Evolutionary conservation across 2,797 vertebrate genomes (phyloP).

Genomic region (Gorsachius magnificus): DNA sequence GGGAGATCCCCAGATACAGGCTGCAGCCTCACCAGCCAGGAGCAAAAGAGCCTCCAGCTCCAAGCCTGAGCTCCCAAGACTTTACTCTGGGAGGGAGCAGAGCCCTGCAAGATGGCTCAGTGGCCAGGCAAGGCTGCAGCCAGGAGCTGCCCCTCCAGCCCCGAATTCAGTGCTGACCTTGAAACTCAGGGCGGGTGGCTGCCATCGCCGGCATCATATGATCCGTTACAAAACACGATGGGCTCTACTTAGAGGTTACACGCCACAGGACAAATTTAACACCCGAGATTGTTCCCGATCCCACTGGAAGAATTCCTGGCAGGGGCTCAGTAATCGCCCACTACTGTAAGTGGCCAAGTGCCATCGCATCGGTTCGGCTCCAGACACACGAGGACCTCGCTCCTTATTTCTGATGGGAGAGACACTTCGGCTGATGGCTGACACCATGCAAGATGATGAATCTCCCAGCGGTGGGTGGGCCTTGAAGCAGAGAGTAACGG

Average conservation of each 20-base stretch:
- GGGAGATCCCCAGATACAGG: rapidly evolving
- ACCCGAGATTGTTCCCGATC: conserved; percentile 2
- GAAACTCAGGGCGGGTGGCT: not conserved
- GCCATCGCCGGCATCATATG: conserved; percentile 5
- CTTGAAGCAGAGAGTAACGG: not conserved
- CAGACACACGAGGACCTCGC: not conserved
- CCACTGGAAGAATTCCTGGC: conserved; percentile 59
- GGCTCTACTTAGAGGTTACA: conserved; percentile 37
- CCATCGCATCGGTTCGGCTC: not conserved
- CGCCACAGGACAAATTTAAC: conserved; percentile 41
- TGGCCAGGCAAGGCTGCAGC: not conserved
- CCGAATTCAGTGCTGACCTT: conserved; percentile 31
- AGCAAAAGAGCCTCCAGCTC: not conserved
- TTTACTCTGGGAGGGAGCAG: not conserved
- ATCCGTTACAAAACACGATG: conserved; percentile 1
- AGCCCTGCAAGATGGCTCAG: rapidly evolving
- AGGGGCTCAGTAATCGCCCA: conserved; percentile 52
- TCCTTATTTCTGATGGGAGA: not conserved
- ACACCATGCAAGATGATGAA: not conserved
- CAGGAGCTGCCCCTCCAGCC: not conserved
- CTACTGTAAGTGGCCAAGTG: conserved; percentile 25
- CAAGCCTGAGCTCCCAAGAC: not conserved
- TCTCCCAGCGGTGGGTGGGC: not conserved
- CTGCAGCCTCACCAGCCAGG: not conserved
- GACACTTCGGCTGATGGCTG: not conserved